Conservation (phyloP, 2,113 vertebrate species). For the Dasyurus viverrinus region DNA sequence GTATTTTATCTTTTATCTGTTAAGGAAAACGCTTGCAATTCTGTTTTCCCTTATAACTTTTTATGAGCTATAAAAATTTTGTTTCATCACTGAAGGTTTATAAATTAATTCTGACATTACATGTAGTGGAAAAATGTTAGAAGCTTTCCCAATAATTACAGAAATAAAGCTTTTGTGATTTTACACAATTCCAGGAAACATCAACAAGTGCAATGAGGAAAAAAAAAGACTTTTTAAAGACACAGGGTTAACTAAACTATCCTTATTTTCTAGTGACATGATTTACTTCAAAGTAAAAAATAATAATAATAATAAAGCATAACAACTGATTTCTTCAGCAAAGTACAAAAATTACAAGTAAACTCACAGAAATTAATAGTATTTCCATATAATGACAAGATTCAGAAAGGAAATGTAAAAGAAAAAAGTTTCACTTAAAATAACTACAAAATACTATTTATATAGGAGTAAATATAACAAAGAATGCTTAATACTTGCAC, state of each 20-base stretch:
- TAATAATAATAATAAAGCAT: background rate
- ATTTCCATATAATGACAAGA: background rate
- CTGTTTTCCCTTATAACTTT: background rate
- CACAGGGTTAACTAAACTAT: background rate
- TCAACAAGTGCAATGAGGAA: background rate
- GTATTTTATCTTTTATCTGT: background rate
- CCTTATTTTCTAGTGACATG: background rate
- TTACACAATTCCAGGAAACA: background rate
- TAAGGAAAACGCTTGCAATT: constrained; percentile 11
- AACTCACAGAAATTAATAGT: background rate
- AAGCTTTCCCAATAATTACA: background rate
- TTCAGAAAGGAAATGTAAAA: background rate
- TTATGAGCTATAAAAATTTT: background rate
- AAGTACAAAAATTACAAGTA: background rate
- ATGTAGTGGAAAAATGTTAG: background rate
- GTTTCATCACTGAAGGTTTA: constrained; percentile 4
- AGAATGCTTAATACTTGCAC: background rate
- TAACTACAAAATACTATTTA: background rate
- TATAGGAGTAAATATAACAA: background rate
- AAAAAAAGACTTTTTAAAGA: background rate
- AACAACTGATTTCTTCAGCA: background rate
- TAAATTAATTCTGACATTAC: background rate
- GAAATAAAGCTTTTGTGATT: background rate
- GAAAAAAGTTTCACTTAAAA: background rate
- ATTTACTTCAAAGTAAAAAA: background rate